Percentiles rank a stretch among this genome's conserved stretches.
Conservation (phyloP, 2,797 vertebrate species). For the Eulemur mongoz region DNA sequence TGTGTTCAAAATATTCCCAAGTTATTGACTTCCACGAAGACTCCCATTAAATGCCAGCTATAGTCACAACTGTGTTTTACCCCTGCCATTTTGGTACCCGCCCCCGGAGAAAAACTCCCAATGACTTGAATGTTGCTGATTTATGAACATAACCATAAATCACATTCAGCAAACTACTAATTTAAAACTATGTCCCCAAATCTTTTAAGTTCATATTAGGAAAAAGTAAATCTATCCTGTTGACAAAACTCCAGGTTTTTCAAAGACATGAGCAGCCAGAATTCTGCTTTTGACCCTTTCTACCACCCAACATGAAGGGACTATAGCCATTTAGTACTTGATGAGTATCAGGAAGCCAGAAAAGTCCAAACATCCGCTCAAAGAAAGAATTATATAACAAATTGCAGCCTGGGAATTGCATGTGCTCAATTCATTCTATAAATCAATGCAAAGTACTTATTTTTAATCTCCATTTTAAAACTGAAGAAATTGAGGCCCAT, state of each 20-base stretch:
- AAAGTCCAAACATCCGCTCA: neutral
- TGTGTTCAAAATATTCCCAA: neutral
- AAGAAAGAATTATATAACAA: neutral
- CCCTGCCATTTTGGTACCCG: no score
- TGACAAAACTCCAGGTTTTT: neutral
- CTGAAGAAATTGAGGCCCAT: neutral
- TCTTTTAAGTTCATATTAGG: neutral
- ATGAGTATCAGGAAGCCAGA: neutral
- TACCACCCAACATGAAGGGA: neutral
- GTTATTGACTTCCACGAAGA: neutral
- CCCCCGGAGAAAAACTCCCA: neutral
- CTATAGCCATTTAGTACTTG: neutral
- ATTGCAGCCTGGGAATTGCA: neutral
- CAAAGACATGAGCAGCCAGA: neutral
- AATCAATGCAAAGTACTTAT: neutral
- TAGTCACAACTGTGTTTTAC: neutral
- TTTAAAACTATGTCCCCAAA: neutral
- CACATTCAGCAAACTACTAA: neutral
- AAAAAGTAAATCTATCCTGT: neutral
- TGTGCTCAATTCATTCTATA: neutral
- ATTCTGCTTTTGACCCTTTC: neutral
- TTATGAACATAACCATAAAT: neutral
- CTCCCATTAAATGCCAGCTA: neutral
- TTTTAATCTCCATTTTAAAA: conserved; percentile 42
- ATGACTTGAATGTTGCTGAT: neutral